Evolutionary conservation across 2,888 invertebrate genomes (phyloP), one percentile per base, ranked within the genome.

Genomic region (Buathra laborator): DNA sequence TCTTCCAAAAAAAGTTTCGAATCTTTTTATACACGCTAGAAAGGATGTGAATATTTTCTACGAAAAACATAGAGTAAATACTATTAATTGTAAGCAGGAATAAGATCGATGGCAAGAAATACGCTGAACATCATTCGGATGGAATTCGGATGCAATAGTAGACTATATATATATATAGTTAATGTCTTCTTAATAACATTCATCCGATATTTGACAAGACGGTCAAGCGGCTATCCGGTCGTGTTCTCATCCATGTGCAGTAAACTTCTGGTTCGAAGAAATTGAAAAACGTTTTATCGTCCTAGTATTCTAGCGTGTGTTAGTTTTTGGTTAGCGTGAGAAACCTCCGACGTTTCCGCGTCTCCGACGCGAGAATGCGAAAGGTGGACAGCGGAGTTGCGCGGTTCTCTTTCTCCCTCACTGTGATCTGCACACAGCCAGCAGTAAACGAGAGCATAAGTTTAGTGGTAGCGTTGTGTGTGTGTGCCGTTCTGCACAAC

Each of bases 81-180:
- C 24, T 56, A 56, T 19, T 56, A 56, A 37, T 51, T 68, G n/a
- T 32, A 51, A 10, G 32, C n/a, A 48, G 48, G 9, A 24, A 77
- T 72, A 76, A 83, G 70, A 72, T 87, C 84, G 76, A 90, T 87
- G 87, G 86, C 86, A 87, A 88, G 88, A 84, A 85, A 89, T 88
- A 88, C 87, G 86, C 87, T 86, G 89, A 87, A 88, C 87, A 89
- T 88, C 87, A 7, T 16, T 89, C 88, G 85, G 88, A 79, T 90
- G 6, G 2, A 37, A 5, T 37, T 37, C 2, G 1, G 1, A 19
- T 19, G 53, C 53, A 56, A 10, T 16, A 56, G 53, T 19, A 56
- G 19, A 56, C 53, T 56, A 19, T 19, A n/a, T n/a, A n/a, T n/a
- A n/a, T n/a, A n/a, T n/a, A 24, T 24, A 37, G 37, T 75, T 70